A percentile compares a stretch with the other conserved stretches of the same genome.
Conservation (phyloP, 2,113 vertebrate genomes). For the Paramormyrops kingsleyae region DNA sequence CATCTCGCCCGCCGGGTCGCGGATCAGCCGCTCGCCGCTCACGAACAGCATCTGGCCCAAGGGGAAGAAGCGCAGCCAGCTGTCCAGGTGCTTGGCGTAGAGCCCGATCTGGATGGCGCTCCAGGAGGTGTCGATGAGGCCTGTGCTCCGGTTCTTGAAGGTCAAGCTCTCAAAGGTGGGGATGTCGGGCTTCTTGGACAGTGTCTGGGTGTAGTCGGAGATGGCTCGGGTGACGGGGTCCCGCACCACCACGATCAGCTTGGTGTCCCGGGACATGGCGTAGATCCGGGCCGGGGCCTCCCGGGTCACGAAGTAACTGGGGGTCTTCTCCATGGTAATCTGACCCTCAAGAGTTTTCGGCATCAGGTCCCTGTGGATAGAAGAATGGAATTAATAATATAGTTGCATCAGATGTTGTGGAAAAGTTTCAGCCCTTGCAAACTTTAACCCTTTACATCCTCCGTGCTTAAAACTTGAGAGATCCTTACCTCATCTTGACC, state of each 20-base stretch:
- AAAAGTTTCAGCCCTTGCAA: not conserved
- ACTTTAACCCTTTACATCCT: not conserved
- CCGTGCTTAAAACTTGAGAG: too few species aligned
- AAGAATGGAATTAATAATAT: constrained; percentile 12
- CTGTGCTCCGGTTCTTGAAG: constrained; percentile 74
- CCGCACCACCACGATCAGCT: constrained; percentile 87
- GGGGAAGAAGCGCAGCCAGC: constrained; percentile 83
- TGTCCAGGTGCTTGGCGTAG: constrained; percentile 85
- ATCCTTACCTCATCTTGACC: not conserved
- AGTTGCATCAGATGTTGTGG: constrained; percentile 2
- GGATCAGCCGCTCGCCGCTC: constrained; percentile 82
- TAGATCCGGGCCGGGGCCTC: constrained; percentile 76
- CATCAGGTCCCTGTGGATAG: constrained; percentile 74
- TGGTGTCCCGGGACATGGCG: constrained; percentile 74
- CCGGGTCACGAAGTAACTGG: constrained; percentile 89
- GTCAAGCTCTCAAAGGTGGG: constrained; percentile 80
- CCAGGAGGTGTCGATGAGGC: constrained; percentile 80
- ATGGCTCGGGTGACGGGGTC: constrained; percentile 85
- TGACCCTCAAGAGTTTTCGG: constrained; percentile 82
- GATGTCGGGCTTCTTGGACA: constrained; percentile 80
- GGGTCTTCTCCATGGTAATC: constrained; percentile 95
- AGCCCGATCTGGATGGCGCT: constrained; percentile 86
- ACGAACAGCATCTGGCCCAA: constrained; percentile 82
- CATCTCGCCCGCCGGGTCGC: constrained; percentile 79
- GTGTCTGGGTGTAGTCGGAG: constrained; percentile 86